phyloP scores from a whole-genome alignment of 2,888 invertebrate species.

The Plagiodera versicolora region DNA sequence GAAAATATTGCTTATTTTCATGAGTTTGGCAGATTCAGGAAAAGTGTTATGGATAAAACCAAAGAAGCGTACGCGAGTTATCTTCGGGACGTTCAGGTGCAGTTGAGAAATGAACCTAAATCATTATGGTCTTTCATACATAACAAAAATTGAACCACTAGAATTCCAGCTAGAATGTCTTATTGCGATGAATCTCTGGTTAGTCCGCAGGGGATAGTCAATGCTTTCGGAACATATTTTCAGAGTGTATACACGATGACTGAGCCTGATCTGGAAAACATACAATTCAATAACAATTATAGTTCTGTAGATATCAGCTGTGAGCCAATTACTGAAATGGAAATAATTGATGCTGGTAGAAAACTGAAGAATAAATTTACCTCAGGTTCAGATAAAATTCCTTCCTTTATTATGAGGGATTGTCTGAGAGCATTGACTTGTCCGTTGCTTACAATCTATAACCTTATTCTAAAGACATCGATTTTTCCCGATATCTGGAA shows the following conservation, averaged over 20 bases:
- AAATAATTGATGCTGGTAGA: conserved; percentile 11
- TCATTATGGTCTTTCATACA: too few species aligned
- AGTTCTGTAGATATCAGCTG: neutral
- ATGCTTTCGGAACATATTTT: conserved; percentile 15
- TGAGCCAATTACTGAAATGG: conserved; percentile 5
- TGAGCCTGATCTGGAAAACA: too few species aligned
- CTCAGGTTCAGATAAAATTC: conserved; percentile 14
- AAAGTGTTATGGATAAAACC: too few species aligned
- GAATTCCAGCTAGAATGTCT: too few species aligned
- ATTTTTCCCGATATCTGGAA: neutral
- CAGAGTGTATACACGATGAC: conserved; percentile 14
- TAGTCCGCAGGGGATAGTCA: conserved; percentile 13
- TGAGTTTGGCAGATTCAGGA: too few species aligned
- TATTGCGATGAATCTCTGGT: neutral
- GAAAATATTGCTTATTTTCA: too few species aligned
- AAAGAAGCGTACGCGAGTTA: too few species aligned
- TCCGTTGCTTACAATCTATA: neutral
- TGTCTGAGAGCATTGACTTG: conserved; percentile 4
- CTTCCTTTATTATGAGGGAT: conserved; percentile 16
- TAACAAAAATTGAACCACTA: too few species aligned
- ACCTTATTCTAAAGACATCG: neutral
- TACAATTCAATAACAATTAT: neutral
- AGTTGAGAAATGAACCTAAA: too few species aligned
- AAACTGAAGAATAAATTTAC: conserved; percentile 14
- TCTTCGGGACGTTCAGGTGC: too few species aligned